These are phyloP conservation scores for Sebastes miniatus DNA, from an alignment of 2,797 vertebrate genomes.

Conservation along the genomic window DNA sequence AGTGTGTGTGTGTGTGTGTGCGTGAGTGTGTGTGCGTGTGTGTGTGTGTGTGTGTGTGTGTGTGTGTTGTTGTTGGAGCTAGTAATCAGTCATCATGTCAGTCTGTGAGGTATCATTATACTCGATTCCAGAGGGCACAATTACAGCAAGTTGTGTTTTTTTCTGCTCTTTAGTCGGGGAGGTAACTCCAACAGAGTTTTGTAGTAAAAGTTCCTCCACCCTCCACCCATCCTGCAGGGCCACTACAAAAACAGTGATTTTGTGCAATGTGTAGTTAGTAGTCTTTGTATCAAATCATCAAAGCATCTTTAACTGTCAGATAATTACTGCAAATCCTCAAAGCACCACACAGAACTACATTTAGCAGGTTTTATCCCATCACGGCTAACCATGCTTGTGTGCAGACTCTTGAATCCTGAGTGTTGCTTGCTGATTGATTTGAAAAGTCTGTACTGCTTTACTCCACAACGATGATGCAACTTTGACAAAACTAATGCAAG, in stretches of 20 bases:
- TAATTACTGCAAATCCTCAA: neutral
- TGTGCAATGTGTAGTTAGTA: no score
- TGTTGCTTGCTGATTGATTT: neutral
- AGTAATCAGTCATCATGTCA: conserved; percentile 19
- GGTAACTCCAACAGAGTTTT: neutral
- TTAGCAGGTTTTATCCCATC: neutral
- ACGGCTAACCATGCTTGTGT: neutral
- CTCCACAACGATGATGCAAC: neutral
- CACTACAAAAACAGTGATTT: no score
- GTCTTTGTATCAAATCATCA: neutral
- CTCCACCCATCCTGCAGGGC: neutral
- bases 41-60: conserved; percentile 7
- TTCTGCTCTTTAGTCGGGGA: neutral
- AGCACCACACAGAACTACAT: no score
- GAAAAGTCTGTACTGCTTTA: neutral
- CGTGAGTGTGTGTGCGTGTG: neutral
- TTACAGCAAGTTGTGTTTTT: neutral
- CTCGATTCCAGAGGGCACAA: conserved; percentile 19
- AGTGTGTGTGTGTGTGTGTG: neutral
- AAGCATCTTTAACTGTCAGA: neutral
- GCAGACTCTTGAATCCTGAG: neutral
- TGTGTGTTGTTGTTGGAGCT: neutral
- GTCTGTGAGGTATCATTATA: conserved; percentile 29
- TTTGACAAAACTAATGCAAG: neutral
- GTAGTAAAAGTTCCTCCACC: no score